phyloP scores from a whole-genome alignment of 2,888 invertebrate species.

The Nipponacmea schrenckii region DNA sequence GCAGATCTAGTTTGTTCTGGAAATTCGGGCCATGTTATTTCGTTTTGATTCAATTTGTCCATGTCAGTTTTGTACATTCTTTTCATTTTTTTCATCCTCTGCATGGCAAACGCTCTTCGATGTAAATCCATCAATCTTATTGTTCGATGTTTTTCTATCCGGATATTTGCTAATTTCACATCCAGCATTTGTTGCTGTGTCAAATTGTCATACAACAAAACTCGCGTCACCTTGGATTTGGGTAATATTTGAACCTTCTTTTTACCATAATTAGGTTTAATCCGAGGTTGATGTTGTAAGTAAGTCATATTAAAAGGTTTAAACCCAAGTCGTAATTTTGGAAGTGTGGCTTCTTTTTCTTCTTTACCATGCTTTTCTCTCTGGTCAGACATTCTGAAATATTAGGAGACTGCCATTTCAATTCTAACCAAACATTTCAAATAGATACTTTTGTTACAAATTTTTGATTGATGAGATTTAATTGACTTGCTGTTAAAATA shows the following conservation, averaged over 20 bases:
- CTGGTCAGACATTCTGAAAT: no score
- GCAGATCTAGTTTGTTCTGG: not conserved
- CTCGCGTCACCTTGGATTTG: constrained; percentile 55
- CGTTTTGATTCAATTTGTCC: not conserved
- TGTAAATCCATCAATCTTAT: constrained; percentile 48
- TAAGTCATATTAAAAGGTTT: constrained; percentile 32
- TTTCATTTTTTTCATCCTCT: constrained; percentile 15
- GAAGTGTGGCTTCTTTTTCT: no score
- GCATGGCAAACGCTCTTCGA: constrained; percentile 27
- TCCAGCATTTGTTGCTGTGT: constrained; percentile 60
- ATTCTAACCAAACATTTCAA: no score
- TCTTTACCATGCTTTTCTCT: no score
- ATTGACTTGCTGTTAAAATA: no score
- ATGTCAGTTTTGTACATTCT: not conserved
- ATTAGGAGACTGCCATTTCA: no score
- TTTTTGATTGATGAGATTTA: no score
- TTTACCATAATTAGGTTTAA: constrained; percentile 58
- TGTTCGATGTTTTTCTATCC: constrained; percentile 44
- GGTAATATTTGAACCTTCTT: constrained; percentile 38
- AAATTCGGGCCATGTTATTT: not conserved
- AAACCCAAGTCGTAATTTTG: not conserved
- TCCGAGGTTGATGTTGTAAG: constrained; percentile 54
- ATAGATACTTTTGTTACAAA: no score
- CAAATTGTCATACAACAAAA: constrained; percentile 59
- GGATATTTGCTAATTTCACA: constrained; percentile 48